Evolutionary conservation across 2,797 vertebrate species (phyloP).

Genomic region (Hybognathus amarus): DNA sequence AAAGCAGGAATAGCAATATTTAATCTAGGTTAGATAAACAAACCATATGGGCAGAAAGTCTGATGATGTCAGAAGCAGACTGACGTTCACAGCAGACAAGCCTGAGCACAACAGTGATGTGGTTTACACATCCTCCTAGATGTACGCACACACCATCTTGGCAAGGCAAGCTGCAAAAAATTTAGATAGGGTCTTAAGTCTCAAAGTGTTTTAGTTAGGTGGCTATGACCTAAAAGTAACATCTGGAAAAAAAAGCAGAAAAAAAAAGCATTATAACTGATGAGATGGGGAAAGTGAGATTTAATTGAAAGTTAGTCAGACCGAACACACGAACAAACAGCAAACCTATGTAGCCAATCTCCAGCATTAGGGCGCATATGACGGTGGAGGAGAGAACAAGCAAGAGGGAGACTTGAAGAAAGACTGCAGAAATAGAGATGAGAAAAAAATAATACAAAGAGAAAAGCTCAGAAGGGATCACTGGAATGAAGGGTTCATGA

Average conservation of each 20-base stretch:
- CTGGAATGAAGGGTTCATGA: too few species aligned
- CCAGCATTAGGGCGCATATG: too few species aligned
- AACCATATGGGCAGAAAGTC: background rate
- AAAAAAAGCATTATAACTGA: background rate
- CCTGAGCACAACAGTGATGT: slow-evolving; percentile 17
- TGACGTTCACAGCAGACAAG: background rate
- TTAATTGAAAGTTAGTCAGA: too few species aligned
- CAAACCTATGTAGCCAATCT: too few species aligned
- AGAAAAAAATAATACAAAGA: too few species aligned
- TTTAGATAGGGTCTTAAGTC: slow-evolving; percentile 10
- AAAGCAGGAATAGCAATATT: background rate
- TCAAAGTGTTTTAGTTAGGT: background rate
- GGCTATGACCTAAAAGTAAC: background rate
- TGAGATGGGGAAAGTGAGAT: too few species aligned
- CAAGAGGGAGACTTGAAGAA: too few species aligned
- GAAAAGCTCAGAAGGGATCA: too few species aligned
- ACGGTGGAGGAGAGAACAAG: too few species aligned
- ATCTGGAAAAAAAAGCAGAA: too few species aligned
- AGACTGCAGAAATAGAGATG: too few species aligned
- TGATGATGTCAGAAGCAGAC: slow-evolving; percentile 22
- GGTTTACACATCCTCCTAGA: slow-evolving; percentile 47
- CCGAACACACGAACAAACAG: too few species aligned
- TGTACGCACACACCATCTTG: slow-evolving; percentile 43
- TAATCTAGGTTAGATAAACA: slow-evolving; percentile 28
- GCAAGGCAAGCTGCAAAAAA: background rate